These are phyloP conservation scores for Volucella zonaria DNA, from an alignment of 2,888 invertebrate genomes.

Conservation along the genomic window DNA sequence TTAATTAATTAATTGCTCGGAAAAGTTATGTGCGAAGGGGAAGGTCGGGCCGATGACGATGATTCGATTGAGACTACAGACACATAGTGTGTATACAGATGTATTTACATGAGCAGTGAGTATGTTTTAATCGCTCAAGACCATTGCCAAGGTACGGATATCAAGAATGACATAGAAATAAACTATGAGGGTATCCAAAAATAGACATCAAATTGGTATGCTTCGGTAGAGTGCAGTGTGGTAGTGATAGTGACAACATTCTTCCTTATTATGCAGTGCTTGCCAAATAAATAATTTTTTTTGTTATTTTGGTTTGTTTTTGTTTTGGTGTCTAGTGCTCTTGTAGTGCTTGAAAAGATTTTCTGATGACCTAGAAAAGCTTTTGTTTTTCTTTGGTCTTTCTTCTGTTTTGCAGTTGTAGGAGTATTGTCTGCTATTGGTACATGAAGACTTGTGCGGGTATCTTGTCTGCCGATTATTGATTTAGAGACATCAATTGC, in stretches of 20 bases:
- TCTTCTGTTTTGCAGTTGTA: neutral
- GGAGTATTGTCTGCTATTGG: no score
- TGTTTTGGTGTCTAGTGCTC: neutral
- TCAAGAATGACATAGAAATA: conserved; percentile 58
- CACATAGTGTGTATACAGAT: no score
- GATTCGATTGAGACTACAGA: conserved; percentile 37
- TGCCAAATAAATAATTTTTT: conserved; percentile 49
- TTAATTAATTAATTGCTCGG: conserved; percentile 62
- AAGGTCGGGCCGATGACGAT: conserved; percentile 64
- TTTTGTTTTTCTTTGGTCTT: conserved; percentile 56
- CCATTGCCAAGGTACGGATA: conserved; percentile 63
- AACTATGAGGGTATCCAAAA: neutral
- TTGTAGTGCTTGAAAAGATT: conserved; percentile 10
- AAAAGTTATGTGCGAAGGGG: conserved; percentile 65
- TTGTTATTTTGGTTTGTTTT: conserved; percentile 22
- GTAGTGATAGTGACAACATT: conserved; percentile 47
- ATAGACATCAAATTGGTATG: conserved; percentile 4
- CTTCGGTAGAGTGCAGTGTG: neutral
- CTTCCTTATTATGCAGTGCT: conserved; percentile 48
- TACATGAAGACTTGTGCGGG: no score
- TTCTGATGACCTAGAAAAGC: conserved; percentile 49
- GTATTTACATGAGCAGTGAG: conserved; percentile 31
- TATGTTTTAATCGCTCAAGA: conserved; percentile 52
- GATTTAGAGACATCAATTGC: no score
- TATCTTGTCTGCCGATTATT: no score